Base-by-base conservation (phyloP, 1,140 invertebrate species). In the Megalonaias nervosa region DNA sequence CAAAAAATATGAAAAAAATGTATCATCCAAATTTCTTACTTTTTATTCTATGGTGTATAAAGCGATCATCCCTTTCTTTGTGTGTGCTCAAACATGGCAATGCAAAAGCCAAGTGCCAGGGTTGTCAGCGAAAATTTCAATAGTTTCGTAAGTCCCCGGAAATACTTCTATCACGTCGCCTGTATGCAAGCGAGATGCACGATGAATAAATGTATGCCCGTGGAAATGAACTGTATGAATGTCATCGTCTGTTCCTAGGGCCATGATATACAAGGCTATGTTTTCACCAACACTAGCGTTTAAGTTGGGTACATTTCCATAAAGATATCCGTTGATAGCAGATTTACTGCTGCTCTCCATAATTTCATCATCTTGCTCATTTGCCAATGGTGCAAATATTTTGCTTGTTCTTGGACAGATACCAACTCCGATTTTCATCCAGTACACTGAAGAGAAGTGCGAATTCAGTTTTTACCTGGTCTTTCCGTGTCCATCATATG, bases 171-270 rank as follows among this genome's bases (percentile, higher is more conserved):
- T 74, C 0, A 89, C 88, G 69, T 89, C 88, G 12, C 79, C 79
- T 61, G 86, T 71, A 67, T 84, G 81, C 15, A 71, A 59, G 12
- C 78, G 68, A 19, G 80, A 78, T 17, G 81, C 71, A 66, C 82
- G 76, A 17, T 79, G 74, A 0, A 82, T 67, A 78, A 87, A 86
- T 4, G 86, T 87, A 59, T 88, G 86, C 13, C 87, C 88, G 76
- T 89, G 88, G 77, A 89, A 87, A 74, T 89, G 88, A 17, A 84
- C 87, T 0, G 88, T 87, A 65, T 89, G 88, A 75, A 86, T 82
- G 68, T 89, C 88, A 31, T 77, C 65, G 59, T 84, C 84, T 16
- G 82, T 81, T 9, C 88, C 88, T 23, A 87, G 77, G 5, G 85
- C 86, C 15, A 89, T 69, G 13, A 89, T 62, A 62, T 88, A 87